These are phyloP conservation scores for Pithys albifrons DNA, from an alignment of 2,113 vertebrate species.

Conservation along the genomic window DNA sequence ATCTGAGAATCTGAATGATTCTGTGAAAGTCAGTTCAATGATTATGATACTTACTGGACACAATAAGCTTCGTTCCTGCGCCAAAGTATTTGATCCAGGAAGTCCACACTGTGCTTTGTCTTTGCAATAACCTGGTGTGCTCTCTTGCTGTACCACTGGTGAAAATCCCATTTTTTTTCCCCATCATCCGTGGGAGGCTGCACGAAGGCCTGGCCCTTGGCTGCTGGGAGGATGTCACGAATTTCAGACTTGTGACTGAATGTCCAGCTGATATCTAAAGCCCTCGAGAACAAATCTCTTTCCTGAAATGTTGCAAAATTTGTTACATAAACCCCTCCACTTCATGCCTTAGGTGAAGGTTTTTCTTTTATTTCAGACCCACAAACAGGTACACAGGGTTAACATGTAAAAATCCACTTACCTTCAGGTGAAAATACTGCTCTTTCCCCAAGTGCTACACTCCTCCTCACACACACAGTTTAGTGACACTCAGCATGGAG, in stretches of 20 bases:
- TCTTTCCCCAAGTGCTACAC: neutral
- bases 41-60: constrained; percentile 43
- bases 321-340: neutral
- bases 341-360: neutral
- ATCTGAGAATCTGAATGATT: neutral
- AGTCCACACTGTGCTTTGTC: neutral
- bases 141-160: neutral
- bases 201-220: neutral
- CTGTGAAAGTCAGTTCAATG: neutral
- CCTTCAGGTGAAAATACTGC: neutral
- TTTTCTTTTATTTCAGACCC: neutral
- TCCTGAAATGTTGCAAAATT: neutral
- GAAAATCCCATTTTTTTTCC: neutral
- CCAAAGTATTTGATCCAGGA: constrained; percentile 28
- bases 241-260: neutral
- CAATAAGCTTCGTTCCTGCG: neutral
- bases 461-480: neutral
- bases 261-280: neutral
- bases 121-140: neutral
- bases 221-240: neutral
- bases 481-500: neutral
- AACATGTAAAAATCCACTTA: rapidly evolving
- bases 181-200: rapidly evolving
- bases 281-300: neutral
- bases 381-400: neutral